A percentile compares a stretch with the other conserved stretches of the same genome.
Evolutionary conservation across 1,140 invertebrate genomes (phyloP).

Genomic region (Panagrolaimus sp.): DNA sequence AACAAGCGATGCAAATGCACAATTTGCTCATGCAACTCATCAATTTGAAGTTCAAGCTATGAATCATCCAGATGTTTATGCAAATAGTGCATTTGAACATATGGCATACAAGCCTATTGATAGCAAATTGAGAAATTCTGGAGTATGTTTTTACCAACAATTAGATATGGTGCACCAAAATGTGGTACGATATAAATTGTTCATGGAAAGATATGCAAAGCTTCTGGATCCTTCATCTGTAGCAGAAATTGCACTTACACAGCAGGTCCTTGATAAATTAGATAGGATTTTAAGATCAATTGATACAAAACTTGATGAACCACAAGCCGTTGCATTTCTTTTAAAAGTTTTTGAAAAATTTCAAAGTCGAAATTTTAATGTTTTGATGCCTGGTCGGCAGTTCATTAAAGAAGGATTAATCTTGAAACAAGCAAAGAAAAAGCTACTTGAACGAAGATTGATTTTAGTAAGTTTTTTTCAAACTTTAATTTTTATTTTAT

Average conservation of each 20-base stretch:
- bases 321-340: background rate
- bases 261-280: background rate
- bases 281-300: background rate
- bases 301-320: conserved; percentile 2
- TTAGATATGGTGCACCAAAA: background rate
- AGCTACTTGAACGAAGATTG: background rate
- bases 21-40: background rate
- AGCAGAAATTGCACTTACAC: background rate
- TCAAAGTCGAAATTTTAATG: background rate
- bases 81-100: too few species aligned
- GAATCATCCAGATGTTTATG: background rate
- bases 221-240: background rate
- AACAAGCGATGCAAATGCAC: background rate
- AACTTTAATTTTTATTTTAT: background rate
- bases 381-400: background rate
- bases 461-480: background rate
- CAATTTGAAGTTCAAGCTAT: background rate
- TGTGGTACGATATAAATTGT: conserved; percentile 3
- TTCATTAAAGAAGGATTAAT: background rate
- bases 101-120: too few species aligned
- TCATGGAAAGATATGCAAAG: background rate
- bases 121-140: background rate
- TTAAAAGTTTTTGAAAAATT: background rate
- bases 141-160: background rate
- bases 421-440: background rate